Evolutionary conservation across 2,888 invertebrate genomes (phyloP).

Genomic region (Eupeodes latifasciatus): DNA sequence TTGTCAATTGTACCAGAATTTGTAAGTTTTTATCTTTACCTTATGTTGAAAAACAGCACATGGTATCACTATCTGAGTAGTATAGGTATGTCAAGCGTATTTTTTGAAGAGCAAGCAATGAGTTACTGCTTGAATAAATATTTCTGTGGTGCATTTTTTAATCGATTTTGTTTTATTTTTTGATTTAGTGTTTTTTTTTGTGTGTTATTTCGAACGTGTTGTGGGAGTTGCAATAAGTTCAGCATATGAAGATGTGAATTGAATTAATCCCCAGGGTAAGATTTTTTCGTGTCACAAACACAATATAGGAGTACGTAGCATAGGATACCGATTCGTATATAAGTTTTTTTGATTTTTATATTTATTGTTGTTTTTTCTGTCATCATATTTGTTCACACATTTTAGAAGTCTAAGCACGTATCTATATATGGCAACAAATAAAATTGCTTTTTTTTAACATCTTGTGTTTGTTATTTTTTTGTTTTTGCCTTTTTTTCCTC

Average conservation of each 20-base stretch:
- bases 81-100: not conserved
- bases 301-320: not conserved
- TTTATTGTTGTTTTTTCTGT: conserved; percentile 19
- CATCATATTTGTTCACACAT: conserved; percentile 49
- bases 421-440: conserved; percentile 22
- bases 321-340: not conserved
- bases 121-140: conserved; percentile 29
- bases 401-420: conserved; percentile 49
- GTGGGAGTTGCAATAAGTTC: conserved; percentile 21
- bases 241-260: conserved; percentile 37
- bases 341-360: not conserved
- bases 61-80: not conserved
- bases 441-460: conserved; percentile 35
- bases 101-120: not conserved
- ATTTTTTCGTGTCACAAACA: conserved; percentile 13
- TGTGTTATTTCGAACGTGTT: conserved; percentile 1
- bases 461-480: not conserved
- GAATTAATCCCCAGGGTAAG: conserved; percentile 38
- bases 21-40: too few relatives aligned
- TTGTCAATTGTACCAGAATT: too few relatives aligned
- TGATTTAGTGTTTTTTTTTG: not conserved
- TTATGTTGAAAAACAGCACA: not conserved
- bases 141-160: conserved; percentile 26
- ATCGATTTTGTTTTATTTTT: conserved; percentile 2
- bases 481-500: not conserved